Evolutionary conservation across 2,113 vertebrate species (phyloP), one percentile per base, ranked within the genome.

Genomic region (Paradoxurus hermaphroditus): DNA sequence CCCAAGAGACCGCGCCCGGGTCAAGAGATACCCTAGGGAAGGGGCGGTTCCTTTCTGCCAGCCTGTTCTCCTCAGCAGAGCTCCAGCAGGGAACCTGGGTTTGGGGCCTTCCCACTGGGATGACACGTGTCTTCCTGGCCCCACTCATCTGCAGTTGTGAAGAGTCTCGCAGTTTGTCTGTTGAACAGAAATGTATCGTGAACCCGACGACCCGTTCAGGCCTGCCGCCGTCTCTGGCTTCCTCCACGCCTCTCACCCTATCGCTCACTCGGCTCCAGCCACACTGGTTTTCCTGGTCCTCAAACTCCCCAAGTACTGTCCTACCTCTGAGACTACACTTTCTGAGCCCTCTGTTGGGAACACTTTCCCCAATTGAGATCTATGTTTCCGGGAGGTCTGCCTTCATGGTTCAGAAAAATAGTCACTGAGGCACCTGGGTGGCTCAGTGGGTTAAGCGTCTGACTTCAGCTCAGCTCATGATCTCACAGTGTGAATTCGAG

Each of bases 181-280:
- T 0, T 31, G 65, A 25, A 21, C 73, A 79, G 18, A 83, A 36
- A 36, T 5, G 12, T 4, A 79, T 68, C 63, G 25, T 8, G 34
- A 83, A 56, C 51, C 49, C 0, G 1, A 8, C 23, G 25, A 39
- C 29, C 34, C 5, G 1, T 67, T 19, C 3, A 0, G 39, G 23
- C 44, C 65, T 63, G 53, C 34, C 0, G 0, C 59, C 0, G 15
- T 44, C 34, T 56, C 84, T 34, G 63, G 23, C 27, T 44, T 73
- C 31, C 46, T 87, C 7, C 39, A 36, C 7, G 12, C 31, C 53
- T 25, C 59, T n/a, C 72, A n/a, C 77, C 9, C 53, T 19, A 16
- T 29, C 4, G 4, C 15, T 67, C 65, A 31, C 56, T 68, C 1
- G 0, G 46, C 68, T 93, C 39, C 29, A 23, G 12, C 27, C 51